Evolutionary conservation across 1,140 invertebrate genomes (phyloP), one percentile per base, ranked within the genome.

Genomic region (Drosophila ercepeae): DNA sequence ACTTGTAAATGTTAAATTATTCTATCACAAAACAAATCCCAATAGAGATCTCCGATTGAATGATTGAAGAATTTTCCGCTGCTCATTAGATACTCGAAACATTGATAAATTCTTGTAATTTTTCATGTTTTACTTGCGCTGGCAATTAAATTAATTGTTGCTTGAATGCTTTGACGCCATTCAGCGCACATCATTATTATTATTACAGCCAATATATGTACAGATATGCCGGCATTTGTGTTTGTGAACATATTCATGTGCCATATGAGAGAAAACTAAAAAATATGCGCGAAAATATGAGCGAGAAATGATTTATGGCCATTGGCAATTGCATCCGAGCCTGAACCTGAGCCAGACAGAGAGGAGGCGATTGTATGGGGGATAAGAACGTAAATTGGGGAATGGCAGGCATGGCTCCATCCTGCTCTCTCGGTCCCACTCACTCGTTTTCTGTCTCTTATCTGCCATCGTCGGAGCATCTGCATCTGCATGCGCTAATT

Each of bases 261-360:
- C 63, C 59, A 67, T 14, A 27, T 59, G 73, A 76, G 54, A 76
- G 64, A 67, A 67, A 77, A 83, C 78, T 86, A 83, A 83, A 83
- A 83, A 83, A 83, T 82, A 77, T 76, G 77, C 70, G 67, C 74
- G 64, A 81, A 71, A 83, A 76, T 79, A 76, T 74, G 83, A 88
- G 75, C 57, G 71, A 68, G 77, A 77, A 77, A 89, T 89, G 83
- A 89, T 89, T 89, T 89, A 89, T 89, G 77, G 67, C 78, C 64
- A 68, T 55, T 79, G 49, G 51, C 67, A 50, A 54, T 69, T 67
- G 59, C 63, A 57, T 45, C 14, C 32, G 59, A 65, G 46, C 14
- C 58, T n/a, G n/a, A n/a, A n/a, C n/a, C n/a, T 29, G 4, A 45
- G 39, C 42, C 50, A 67, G 41, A 36, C 45, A 44, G 52, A 32